These are phyloP conservation scores for Morelia viridis DNA, from an alignment of 2,797 vertebrate genomes.

Conservation along the genomic window DNA sequence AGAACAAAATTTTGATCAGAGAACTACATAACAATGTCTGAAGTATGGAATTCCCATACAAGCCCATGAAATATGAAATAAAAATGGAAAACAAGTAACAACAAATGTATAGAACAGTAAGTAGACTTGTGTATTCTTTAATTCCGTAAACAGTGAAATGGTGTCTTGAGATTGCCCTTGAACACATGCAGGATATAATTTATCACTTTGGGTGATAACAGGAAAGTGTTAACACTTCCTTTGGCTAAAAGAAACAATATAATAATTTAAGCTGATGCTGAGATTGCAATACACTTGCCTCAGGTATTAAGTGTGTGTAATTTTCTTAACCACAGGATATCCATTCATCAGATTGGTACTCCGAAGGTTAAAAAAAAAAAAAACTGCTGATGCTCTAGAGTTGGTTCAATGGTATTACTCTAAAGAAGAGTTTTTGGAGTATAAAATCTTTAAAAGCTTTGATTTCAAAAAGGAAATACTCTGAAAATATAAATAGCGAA, in stretches of 20 bases:
- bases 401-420: conserved; percentile 31
- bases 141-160: rapidly evolving
- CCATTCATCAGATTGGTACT: conserved; percentile 58
- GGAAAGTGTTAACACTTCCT: conserved; percentile 33
- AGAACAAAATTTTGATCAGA: not conserved
- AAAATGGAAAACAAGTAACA: not conserved
- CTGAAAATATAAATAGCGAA: not conserved
- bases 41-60: not conserved
- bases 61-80: not conserved
- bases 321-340: conserved; percentile 59
- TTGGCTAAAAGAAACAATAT: conserved; percentile 42
- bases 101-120: not conserved
- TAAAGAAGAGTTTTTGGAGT: conserved; percentile 39
- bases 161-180: not conserved
- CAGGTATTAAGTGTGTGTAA: conserved; percentile 52
- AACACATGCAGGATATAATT: rapidly evolving
- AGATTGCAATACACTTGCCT: conserved; percentile 53
- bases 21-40: not conserved
- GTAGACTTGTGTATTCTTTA: not conserved
- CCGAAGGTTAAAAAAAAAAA: not conserved
- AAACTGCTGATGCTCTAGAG: conserved; percentile 33
- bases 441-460: conserved; percentile 3
- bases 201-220: not conserved
- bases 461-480: not conserved
- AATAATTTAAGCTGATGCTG: conserved; percentile 48